These are phyloP conservation scores for Sterrhoptilus dennistouni DNA, from an alignment of 2,113 vertebrate species.

Conservation along the genomic window DNA sequence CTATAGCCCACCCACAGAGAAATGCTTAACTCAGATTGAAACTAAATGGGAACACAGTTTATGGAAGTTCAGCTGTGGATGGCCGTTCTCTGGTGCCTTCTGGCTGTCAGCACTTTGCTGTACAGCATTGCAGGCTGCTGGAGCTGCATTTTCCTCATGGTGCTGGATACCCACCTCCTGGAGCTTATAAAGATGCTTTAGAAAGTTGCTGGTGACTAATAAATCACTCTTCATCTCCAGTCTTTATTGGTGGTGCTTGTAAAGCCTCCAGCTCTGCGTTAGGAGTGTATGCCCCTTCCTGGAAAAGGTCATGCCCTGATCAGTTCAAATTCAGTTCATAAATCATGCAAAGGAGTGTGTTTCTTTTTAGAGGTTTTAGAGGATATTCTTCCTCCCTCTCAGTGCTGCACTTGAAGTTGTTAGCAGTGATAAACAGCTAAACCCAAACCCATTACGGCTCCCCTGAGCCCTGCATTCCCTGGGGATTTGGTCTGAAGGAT, in stretches of 20 bases:
- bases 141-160: neutral
- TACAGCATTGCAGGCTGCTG: neutral
- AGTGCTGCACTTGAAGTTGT: neutral
- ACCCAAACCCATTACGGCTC: neutral
- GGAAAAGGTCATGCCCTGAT: constrained; percentile 24
- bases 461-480: neutral
- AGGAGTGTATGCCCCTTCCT: neutral
- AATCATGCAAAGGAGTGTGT: neutral
- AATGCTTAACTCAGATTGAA: neutral
- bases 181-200: constrained; percentile 23
- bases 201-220: constrained; percentile 34
- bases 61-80: constrained; percentile 48
- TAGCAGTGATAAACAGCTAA: neutral
- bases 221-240: constrained; percentile 31
- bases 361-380: neutral
- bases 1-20: constrained; percentile 54
- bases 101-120: constrained; percentile 46
- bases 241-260: neutral
- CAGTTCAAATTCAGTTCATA: constrained; percentile 44
- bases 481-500: neutral
- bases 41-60: neutral
- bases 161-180: constrained; percentile 4
- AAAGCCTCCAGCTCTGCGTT: neutral
- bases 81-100: neutral
- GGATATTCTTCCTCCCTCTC: neutral